Conservation (phyloP, 2,797 vertebrate genomes). For the Mallotus villosus region DNA sequence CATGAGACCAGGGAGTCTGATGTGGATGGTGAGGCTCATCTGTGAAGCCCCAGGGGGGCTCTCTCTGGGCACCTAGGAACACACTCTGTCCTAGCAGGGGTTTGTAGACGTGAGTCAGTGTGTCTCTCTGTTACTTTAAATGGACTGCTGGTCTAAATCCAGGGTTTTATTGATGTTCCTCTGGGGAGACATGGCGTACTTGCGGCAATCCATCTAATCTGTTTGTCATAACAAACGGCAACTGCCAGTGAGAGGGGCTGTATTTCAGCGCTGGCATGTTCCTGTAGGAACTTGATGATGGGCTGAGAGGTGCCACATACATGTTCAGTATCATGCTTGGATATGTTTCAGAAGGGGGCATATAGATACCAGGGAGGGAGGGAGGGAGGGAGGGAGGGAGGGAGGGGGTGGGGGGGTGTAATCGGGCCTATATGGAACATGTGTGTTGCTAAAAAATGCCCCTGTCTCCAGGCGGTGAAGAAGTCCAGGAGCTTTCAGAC, state of each 20-base stretch:
- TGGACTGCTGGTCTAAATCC: conserved; percentile 53
- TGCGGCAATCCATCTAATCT: conserved; percentile 34
- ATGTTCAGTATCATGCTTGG: background rate
- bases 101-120: background rate
- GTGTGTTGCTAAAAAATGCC: background rate
- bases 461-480: background rate
- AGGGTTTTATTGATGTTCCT: conserved; percentile 1
- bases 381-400: background rate
- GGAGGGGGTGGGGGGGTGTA: too few species aligned
- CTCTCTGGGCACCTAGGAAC: background rate
- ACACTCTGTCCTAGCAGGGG: background rate
- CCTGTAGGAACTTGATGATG: background rate
- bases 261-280: conserved; percentile 19
- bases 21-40: too few species aligned
- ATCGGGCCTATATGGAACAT: background rate
- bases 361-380: background rate
- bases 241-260: conserved; percentile 17
- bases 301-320: background rate
- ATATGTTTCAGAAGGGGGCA: background rate
- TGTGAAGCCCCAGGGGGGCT: background rate
- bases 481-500: background rate
- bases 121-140: conserved; percentile 52
- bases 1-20: background rate
- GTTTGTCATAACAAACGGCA: conserved; percentile 64
- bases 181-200: background rate